Evolutionary conservation across 2,888 invertebrate genomes (phyloP), one percentile per base, ranked within the genome.

Genomic region (Drosophila mayaguana): DNA sequence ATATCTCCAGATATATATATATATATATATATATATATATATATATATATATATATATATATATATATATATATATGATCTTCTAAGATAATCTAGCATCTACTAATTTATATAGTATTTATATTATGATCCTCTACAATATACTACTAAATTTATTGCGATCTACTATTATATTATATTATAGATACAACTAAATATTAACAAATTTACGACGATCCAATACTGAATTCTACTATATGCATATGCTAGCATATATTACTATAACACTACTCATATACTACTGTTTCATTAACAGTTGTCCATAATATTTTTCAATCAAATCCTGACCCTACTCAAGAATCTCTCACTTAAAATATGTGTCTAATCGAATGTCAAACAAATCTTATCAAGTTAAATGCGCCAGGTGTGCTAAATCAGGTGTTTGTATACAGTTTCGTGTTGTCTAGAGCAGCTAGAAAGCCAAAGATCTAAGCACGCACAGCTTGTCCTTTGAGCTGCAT

Each of bases 271-370:
- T 3, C 8, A 5, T 42, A 1, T 11, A 42, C 9, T 20, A 43
- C 20, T 14, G 16, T 32, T 20, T 20, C 9, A 51, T 4, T 34
- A 14, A 8, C 9, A 16, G 5, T 16, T 22, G 14, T 14, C 12
- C 12, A 34, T 20, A 51, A 9, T 1, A 2, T 28, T 6, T 32
- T 18, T 18, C 20, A 20, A 50, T 5, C 32, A 51, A 20, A 34
- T 53, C 20, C 22, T 53, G 51, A 53, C 36, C 51, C 9, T 7
- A 36, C 14, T 22, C 51, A 36, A 36, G 34, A 51, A 36, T 16
- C 1, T 18, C 34, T 51, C 1, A 20, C 50, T 34, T 20, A 0
- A 20, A 34, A 14, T 20, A 28, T 28, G 3, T 53, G 9, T 16
- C 51, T 20, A 4, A 20, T 34, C 14, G 9, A 51, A 51, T 16